Conservation (phyloP, 2,888 invertebrate genomes). For the Kuschelorhynchus macadamiae region DNA sequence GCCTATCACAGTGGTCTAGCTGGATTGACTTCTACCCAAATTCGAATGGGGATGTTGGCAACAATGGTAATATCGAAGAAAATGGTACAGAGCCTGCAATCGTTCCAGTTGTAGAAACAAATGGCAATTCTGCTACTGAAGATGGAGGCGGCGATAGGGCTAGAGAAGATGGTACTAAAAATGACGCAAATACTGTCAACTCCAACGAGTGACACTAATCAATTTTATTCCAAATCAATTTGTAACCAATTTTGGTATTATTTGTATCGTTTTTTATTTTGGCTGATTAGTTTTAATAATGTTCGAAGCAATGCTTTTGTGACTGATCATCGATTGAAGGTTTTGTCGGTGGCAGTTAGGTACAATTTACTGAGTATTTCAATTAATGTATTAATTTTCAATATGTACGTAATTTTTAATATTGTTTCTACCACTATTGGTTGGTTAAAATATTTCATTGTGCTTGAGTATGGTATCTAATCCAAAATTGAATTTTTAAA, state of each 20-base stretch:
- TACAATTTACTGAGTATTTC: no score
- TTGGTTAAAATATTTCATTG: neutral
- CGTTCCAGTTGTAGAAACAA: conserved; percentile 4
- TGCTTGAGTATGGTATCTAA: neutral
- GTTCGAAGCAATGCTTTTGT: conserved; percentile 9
- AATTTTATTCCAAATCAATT: conserved; percentile 7
- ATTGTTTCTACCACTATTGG: neutral
- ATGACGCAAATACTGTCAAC: neutral
- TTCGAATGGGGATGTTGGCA: neutral
- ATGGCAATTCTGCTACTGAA: conserved; percentile 14
- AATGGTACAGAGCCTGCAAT: neutral
- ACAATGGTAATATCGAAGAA: conserved; percentile 15
- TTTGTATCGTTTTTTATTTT: conserved; percentile 14
- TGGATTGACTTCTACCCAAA: conserved; percentile 3
- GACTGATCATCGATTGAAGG: neutral
- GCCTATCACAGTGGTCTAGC: conserved; percentile 15
- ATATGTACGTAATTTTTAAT: neutral
- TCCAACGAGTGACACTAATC: neutral
- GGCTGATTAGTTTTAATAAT: conserved; percentile 40
- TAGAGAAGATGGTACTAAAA: conserved; percentile 1
- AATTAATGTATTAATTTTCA: no score
- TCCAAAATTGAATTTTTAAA: no score
- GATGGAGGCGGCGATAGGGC: conserved; percentile 3
- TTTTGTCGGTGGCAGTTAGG: no score
- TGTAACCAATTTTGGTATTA: conserved; percentile 17